phyloP scores from a whole-genome alignment of 2,888 invertebrate species.

The Diadromus collaris region DNA sequence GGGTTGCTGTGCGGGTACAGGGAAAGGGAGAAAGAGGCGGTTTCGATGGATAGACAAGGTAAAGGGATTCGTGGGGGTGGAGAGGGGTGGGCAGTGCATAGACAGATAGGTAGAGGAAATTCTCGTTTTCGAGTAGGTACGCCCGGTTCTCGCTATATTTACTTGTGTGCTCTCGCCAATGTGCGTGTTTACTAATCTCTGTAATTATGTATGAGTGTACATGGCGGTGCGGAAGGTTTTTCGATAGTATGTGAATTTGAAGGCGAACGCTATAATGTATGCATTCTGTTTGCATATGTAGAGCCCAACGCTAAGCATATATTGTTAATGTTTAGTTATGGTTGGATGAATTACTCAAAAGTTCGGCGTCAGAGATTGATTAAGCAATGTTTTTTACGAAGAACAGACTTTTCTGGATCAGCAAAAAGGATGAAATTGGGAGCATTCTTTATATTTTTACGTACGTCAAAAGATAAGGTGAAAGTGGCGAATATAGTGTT shows the following conservation, averaged over 20 bases:
- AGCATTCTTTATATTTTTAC: too few relatives aligned
- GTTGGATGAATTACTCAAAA: not conserved
- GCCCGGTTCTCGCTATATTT: conserved; percentile 15
- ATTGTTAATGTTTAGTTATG: not conserved
- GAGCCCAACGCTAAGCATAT: not conserved
- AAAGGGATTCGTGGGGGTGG: conserved; percentile 28
- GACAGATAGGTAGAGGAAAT: conserved; percentile 14
- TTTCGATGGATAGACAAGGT: conserved; percentile 16
- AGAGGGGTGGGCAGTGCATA: not conserved
- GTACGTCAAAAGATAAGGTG: too few relatives aligned
- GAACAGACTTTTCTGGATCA: too few relatives aligned
- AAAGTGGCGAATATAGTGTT: too few relatives aligned
- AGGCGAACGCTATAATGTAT: not conserved
- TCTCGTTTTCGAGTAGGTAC: conserved; percentile 4
- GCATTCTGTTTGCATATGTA: not conserved
- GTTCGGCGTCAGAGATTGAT: not conserved
- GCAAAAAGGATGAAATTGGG: too few relatives aligned
- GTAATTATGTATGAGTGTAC: conserved; percentile 13
- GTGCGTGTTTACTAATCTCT: conserved; percentile 11
- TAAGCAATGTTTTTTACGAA: too few relatives aligned
- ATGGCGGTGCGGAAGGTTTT: not conserved
- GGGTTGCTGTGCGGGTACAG: conserved; percentile 8
- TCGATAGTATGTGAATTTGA: conserved; percentile 5
- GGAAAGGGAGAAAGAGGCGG: conserved; percentile 6
- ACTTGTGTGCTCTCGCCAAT: conserved; percentile 3